Conservation (phyloP, 2,797 vertebrate genomes). For the Girardinus metallicus region DNA sequence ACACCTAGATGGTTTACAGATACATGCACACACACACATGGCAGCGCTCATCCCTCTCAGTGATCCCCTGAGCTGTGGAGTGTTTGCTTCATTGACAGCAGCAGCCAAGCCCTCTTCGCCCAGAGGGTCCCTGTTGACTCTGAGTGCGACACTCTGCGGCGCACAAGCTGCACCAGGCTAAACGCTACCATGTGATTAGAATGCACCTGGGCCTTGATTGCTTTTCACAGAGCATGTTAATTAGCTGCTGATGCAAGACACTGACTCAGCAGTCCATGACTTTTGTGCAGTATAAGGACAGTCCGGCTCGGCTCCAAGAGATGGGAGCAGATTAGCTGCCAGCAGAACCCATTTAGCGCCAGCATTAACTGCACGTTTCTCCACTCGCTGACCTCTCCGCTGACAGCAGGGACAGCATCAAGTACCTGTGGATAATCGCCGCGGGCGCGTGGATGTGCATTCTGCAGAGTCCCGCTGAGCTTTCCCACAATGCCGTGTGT, state of each 20-base stretch:
- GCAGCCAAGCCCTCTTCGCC: slow-evolving; percentile 28
- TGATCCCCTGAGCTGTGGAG: slow-evolving; percentile 49
- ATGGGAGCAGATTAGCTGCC: slow-evolving; percentile 50
- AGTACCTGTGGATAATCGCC: slow-evolving; percentile 55
- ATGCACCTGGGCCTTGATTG: slow-evolving; percentile 44
- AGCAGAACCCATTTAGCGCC: slow-evolving; percentile 59
- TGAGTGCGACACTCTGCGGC: slow-evolving; percentile 4
- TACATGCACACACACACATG: slow-evolving; percentile 9
- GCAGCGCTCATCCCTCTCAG: slow-evolving; percentile 34
- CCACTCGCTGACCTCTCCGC: slow-evolving; percentile 17
- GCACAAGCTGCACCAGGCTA: slow-evolving; percentile 37
- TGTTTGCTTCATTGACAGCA: slow-evolving; percentile 40
- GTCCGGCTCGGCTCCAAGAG: slow-evolving; percentile 48
- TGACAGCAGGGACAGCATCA: slow-evolving; percentile 55
- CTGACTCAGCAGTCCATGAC: slow-evolving; percentile 52
- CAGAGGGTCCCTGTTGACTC: slow-evolving; percentile 26
- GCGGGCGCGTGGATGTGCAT: slow-evolving; percentile 11
- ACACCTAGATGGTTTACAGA: slow-evolving; percentile 8
- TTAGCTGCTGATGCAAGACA: slow-evolving; percentile 41
- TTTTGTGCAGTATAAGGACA: slow-evolving; percentile 41
- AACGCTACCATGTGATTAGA: slow-evolving; percentile 41
- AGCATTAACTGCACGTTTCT: slow-evolving; percentile 51
- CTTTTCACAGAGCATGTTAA: slow-evolving; percentile 63
- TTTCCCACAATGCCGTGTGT: not conserved
- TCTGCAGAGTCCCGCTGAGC: slow-evolving; percentile 2